phyloP scores from a whole-genome alignment of 1,140 invertebrate genomes.

The Antheraea mylitta region DNA sequence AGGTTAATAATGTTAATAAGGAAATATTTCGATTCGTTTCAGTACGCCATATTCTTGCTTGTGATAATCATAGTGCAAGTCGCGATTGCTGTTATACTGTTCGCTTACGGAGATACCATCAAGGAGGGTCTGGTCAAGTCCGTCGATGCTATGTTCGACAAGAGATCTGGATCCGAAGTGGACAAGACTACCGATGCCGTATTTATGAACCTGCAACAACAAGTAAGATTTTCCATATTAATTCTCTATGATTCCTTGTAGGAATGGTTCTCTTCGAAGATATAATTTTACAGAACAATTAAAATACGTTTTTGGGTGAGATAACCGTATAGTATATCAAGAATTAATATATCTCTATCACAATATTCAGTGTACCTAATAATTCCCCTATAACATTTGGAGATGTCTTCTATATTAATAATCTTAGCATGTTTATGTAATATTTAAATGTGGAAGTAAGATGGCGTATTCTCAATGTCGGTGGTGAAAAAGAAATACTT shows the following conservation, averaged over 20 bases:
- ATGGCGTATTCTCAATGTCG: too few relatives aligned
- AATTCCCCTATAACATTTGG: too few relatives aligned
- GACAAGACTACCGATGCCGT: conserved; percentile 49
- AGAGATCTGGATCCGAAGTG: conserved; percentile 60
- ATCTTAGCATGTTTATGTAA: too few relatives aligned
- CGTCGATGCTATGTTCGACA: conserved; percentile 71
- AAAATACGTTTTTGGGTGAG: too few relatives aligned
- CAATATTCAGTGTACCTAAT: too few relatives aligned
- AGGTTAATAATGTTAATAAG: background rate
- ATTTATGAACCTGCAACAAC: conserved; percentile 77
- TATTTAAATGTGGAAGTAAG: too few relatives aligned
- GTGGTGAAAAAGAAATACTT: too few relatives aligned
- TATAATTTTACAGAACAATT: too few relatives aligned
- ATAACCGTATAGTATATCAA: too few relatives aligned
- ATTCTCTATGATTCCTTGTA: background rate
- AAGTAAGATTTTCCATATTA: conserved; percentile 57
- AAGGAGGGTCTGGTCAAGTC: conserved; percentile 66
- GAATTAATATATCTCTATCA: too few relatives aligned
- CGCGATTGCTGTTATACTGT: conserved; percentile 80
- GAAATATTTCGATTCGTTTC: conserved; percentile 29
- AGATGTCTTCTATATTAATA: too few relatives aligned
- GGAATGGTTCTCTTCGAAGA: too few relatives aligned
- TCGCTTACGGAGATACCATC: conserved; percentile 77
- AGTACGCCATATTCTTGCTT: conserved; percentile 84
- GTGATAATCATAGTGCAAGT: conserved; percentile 83